phyloP scores from a whole-genome alignment of 1,140 invertebrate species.

The Xylocopa sonorina region DNA sequence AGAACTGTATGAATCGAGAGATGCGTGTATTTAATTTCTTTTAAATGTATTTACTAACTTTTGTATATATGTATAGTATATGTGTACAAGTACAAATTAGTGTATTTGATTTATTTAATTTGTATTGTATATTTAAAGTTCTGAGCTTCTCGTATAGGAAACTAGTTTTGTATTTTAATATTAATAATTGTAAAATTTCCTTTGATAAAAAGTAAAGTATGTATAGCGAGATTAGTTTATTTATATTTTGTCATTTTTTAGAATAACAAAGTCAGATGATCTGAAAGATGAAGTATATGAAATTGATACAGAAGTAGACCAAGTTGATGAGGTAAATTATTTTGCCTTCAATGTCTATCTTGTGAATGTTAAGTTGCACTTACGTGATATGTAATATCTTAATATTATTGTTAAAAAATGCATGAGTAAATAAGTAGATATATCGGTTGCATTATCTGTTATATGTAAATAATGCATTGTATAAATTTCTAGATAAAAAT shows the following conservation, averaged over 20 bases:
- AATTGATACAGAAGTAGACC: slow-evolving; percentile 92
- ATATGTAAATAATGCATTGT: not conserved
- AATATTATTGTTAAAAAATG: slow-evolving; percentile 4
- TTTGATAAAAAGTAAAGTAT: not conserved
- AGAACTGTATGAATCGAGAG: no score
- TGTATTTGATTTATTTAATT: no score
- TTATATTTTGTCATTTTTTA: slow-evolving; percentile 68
- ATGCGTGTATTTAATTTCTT: no score
- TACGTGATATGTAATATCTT: not conserved
- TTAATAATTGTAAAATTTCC: not conserved
- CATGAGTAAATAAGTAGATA: slow-evolving; percentile 10
- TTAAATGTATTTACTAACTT: no score
- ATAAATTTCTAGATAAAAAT: no score
- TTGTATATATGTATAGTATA: no score
- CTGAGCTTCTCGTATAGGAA: no score
- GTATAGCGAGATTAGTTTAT: slow-evolving; percentile 2
- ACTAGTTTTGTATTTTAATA: not conserved
- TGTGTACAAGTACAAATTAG: no score
- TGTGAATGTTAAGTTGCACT: not conserved
- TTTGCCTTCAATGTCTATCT: slow-evolving; percentile 14
- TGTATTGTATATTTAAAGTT: no score
- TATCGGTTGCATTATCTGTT: not conserved
- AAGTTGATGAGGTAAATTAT: slow-evolving; percentile 87
- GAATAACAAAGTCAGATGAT: slow-evolving; percentile 84
- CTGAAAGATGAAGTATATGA: slow-evolving; percentile 93